A percentile compares a stretch with the other conserved stretches of the same genome.
Conservation (phyloP, 2,113 vertebrate genomes). For the Heptranchias perlo region DNA sequence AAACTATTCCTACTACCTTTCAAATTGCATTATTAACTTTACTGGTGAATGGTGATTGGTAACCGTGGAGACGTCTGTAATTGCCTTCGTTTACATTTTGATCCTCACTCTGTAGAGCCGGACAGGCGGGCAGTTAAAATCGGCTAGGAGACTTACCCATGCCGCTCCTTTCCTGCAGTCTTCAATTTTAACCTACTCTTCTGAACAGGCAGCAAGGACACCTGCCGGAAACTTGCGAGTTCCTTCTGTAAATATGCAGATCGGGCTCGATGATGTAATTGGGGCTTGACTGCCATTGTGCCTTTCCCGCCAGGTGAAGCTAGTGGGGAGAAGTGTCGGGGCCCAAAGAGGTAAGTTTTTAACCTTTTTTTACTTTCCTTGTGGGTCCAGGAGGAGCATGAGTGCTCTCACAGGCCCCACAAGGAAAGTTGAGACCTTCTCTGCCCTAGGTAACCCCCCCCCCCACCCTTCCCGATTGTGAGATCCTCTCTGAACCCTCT, state of each 20-base stretch:
- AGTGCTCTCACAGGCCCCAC: background rate
- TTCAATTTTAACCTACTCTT: too few species aligned
- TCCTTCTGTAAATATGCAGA: background rate
- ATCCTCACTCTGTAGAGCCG: background rate
- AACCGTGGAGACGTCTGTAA: background rate
- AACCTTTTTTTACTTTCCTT: background rate
- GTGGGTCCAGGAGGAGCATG: background rate
- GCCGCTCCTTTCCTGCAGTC: too few species aligned
- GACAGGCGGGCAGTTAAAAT: background rate
- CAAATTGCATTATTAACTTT: background rate
- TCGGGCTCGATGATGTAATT: background rate
- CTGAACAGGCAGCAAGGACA: background rate
- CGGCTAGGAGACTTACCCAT: background rate
- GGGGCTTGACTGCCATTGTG: background rate
- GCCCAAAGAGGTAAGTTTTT: background rate
- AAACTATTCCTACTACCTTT: background rate
- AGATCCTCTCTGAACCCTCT: background rate
- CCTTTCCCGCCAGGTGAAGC: background rate
- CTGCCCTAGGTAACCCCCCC: too few species aligned
- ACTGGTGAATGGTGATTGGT: background rate
- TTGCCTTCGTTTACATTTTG: background rate
- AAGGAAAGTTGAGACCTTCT: background rate
- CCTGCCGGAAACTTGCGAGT: background rate
- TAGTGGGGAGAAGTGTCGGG: too few species aligned
- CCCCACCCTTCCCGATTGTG: background rate